Percentiles rank a stretch among this genome's conserved stretches.
These are phyloP conservation scores for Drosophila sturtevanti DNA, from an alignment of 1,140 invertebrate genomes.

Conservation along the genomic window DNA sequence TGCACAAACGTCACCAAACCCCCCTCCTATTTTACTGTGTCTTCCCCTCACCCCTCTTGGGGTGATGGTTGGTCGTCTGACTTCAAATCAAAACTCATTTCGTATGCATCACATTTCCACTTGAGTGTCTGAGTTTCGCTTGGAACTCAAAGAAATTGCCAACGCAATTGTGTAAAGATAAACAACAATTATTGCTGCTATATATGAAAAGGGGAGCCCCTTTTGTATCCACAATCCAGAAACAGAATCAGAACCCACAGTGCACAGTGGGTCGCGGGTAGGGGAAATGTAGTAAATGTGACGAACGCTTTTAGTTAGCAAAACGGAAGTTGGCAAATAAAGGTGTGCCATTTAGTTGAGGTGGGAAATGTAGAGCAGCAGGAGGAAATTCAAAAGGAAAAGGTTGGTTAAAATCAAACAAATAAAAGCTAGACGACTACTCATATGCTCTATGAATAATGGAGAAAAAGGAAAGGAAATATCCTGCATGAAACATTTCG, in stretches of 20 bases:
- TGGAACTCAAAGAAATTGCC: conserved; percentile 71
- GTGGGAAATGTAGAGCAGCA: conserved; percentile 28
- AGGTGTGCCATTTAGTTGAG: conserved; percentile 33
- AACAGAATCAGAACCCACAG: neutral
- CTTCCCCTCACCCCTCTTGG: conserved; percentile 13
- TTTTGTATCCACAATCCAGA: neutral
- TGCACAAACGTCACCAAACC: conserved; percentile 65
- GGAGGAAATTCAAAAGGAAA: neutral
- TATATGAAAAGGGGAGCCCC: conserved; percentile 18
- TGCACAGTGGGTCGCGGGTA: conserved; percentile 45
- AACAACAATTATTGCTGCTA: conserved; percentile 78
- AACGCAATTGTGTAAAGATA: conserved; percentile 81
- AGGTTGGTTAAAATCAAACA: conserved; percentile 21
- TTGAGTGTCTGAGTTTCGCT: conserved; percentile 29
- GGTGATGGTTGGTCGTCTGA: conserved; percentile 3
- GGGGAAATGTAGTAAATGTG: conserved; percentile 64
- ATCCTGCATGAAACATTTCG: too few relatives aligned
- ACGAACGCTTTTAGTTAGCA: conserved; percentile 49
- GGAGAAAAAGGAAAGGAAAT: neutral
- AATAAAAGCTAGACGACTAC: neutral
- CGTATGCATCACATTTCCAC: conserved; percentile 78
- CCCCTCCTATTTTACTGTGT: neutral
- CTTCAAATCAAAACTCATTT: conserved; percentile 81
- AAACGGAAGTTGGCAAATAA: conserved; percentile 65
- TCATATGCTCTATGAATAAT: conserved; percentile 18